Conservation (phyloP, 2,888 invertebrate species). For the Opisthograptis luteolata region DNA sequence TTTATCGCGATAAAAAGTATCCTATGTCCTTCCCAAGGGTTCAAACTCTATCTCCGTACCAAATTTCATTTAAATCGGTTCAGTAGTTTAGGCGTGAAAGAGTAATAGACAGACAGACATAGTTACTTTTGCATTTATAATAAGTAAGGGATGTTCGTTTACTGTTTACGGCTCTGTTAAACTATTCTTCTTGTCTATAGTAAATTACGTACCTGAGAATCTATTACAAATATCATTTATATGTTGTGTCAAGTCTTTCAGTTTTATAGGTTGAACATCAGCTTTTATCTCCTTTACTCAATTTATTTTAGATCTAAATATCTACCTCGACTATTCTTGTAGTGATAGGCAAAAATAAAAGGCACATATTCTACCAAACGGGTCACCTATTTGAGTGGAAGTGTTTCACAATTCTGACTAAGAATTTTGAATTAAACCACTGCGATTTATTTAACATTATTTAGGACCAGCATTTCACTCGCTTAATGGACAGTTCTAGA, state of each 20-base stretch:
- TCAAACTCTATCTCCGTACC: no score
- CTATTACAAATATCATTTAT: conserved; percentile 14
- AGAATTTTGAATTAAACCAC: no score
- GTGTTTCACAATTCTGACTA: no score
- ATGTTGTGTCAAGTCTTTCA: not conserved
- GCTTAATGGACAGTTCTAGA: no score
- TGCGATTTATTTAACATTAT: no score
- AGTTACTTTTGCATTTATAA: no score
- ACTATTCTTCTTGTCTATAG: not conserved
- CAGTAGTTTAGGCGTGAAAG: no score
- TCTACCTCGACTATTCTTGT: conserved; percentile 7
- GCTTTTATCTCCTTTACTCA: conserved; percentile 4
- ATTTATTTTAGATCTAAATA: conserved; percentile 11
- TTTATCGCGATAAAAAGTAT: no score
- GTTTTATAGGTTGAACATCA: conserved; percentile 16
- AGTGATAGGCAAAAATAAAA: conserved; percentile 5
- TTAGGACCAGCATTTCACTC: no score
- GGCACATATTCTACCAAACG: conserved; percentile 4
- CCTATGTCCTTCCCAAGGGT: no score
- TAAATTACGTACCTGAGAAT: conserved; percentile 3
- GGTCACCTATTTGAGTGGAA: not conserved
- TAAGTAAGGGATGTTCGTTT: conserved; percentile 1
- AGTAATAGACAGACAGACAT: no score
- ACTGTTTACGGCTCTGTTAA: conserved; percentile 3
- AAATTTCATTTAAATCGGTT: no score